Evolutionary conservation across 1,140 invertebrate genomes (phyloP).

Genomic region (Psilanteris sp.): DNA sequence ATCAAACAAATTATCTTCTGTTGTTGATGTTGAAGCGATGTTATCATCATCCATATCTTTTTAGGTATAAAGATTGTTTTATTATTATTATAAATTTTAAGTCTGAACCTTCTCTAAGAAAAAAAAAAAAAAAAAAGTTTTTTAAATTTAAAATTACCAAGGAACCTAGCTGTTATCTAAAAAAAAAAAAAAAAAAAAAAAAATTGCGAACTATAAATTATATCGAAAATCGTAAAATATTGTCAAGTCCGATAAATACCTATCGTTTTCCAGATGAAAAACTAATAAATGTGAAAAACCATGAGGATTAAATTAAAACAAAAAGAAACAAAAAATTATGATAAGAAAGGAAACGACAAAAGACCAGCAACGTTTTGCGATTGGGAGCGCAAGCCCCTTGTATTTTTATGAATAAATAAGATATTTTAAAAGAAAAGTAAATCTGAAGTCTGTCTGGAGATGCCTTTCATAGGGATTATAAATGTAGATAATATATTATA

Average conservation of each 20-base stretch:
- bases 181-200: too few relatives aligned
- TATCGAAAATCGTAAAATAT: conserved; percentile 53
- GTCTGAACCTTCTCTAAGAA: too few relatives aligned
- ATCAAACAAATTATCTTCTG: too few relatives aligned
- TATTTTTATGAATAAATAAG: conserved; percentile 81
- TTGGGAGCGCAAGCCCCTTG: conserved; percentile 74
- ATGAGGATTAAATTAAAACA: conserved; percentile 1
- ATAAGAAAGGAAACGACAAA: conserved; percentile 44
- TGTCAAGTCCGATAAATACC: conserved; percentile 63
- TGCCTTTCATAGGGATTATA: conserved; percentile 80
- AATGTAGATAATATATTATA: conserved; percentile 81
- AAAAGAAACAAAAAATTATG: conserved; percentile 13
- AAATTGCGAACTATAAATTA: conserved; percentile 50
- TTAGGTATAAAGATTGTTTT: too few relatives aligned
- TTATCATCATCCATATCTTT: too few relatives aligned
- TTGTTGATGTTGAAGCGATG: too few relatives aligned
- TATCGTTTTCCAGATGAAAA: conserved; percentile 63
- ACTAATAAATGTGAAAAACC: conserved; percentile 8
- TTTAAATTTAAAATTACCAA: too few relatives aligned
- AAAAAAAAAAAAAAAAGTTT: too few relatives aligned
- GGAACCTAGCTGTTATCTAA: too few relatives aligned
- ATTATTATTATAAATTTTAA: too few relatives aligned
- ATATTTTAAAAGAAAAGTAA: conserved; percentile 80
- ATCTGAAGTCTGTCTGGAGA: conserved; percentile 80
- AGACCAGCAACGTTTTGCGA: conserved; percentile 62